A percentile compares a stretch with the other conserved stretches of the same genome.
These are phyloP conservation scores for Galerucella pusilla DNA, from an alignment of 2,888 invertebrate species.

Conservation along the genomic window DNA sequence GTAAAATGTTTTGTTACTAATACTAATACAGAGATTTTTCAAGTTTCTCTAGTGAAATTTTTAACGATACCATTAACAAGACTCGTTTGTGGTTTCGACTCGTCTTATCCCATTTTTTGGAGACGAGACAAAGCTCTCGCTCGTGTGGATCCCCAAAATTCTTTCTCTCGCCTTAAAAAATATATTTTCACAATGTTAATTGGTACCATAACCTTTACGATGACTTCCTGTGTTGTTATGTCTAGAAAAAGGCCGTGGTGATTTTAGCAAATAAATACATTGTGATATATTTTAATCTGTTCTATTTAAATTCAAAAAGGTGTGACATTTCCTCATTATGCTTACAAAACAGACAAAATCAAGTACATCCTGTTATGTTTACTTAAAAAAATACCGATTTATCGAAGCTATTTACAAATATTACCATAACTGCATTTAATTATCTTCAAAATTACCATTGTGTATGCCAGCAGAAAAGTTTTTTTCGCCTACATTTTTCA, in stretches of 20 bases:
- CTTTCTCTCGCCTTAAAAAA: no score
- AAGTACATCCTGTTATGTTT: constrained; percentile 19
- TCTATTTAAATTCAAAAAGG: constrained; percentile 6
- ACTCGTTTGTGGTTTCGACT: no score
- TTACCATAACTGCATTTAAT: constrained; percentile 20
- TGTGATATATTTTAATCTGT: background rate
- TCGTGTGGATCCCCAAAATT: no score
- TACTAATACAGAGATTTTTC: no score
- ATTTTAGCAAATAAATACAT: background rate
- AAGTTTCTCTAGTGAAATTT: no score
- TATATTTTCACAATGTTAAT: no score
- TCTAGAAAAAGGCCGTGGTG: background rate
- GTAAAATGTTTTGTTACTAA: no score
- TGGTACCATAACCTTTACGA: background rate
- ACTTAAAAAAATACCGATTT: constrained; percentile 6
- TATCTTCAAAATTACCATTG: constrained; percentile 10
- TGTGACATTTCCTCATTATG: constrained; percentile 15
- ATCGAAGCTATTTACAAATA: constrained; percentile 12
- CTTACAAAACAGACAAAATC: constrained; percentile 2
- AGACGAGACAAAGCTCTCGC: no score
- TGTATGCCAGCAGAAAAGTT: background rate
- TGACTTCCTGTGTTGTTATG: background rate
- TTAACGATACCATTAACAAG: no score
- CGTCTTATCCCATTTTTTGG: no score
- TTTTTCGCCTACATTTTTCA: background rate